Base-by-base conservation (phyloP, 2,888 invertebrate species). In the Eudasyphora cyanicolor region DNA sequence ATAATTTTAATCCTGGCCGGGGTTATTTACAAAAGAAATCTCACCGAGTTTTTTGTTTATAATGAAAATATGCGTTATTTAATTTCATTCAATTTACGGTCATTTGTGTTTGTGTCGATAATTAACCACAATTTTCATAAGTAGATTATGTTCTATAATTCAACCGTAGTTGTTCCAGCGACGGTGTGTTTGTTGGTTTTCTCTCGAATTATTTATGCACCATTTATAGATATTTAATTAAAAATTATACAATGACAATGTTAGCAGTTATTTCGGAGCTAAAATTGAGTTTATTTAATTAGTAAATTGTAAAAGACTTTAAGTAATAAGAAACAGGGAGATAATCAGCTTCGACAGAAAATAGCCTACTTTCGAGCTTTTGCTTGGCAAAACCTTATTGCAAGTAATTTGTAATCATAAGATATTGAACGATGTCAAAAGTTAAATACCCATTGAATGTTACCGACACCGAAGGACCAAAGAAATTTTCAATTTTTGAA, bases 121-220 rank as follows among this genome's bases (percentile, higher is more conserved):
- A 84, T 84, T 75, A 79, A 79, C 81, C 84, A 79, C 81, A 81
- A 78, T 60, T 60, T 81, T 78, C 57, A 71, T 84, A 84, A 79
- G 78, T 69, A 71, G 80, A 81, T 81, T 81, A 80, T 62, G 21
- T 1, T 8, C 29, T n/a, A 67, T 42, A 42, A 67, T 21, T 67
- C 38, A 19, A 14, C 45, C n/a, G 24, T 62, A n/a, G 32, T n/a
- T n/a, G n/a, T n/a, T n/a, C 5, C 62, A 62, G 10, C 32, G 5
- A 2, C 1, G n/a, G 17, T 62, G 62, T 60, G 29, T 29, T 27
- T 14, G n/a, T 29, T 27, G 1, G 62, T 64, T 1, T 7, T 29
- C 21, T 17, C 8, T 24, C 60, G 8, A 42, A 42, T 67, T 24
- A 42, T 42, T 42, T 42, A 38, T 42, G 14, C 24, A 12, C 14